Conservation (phyloP, 2,113 vertebrate genomes). For the Grallaria varia region DNA sequence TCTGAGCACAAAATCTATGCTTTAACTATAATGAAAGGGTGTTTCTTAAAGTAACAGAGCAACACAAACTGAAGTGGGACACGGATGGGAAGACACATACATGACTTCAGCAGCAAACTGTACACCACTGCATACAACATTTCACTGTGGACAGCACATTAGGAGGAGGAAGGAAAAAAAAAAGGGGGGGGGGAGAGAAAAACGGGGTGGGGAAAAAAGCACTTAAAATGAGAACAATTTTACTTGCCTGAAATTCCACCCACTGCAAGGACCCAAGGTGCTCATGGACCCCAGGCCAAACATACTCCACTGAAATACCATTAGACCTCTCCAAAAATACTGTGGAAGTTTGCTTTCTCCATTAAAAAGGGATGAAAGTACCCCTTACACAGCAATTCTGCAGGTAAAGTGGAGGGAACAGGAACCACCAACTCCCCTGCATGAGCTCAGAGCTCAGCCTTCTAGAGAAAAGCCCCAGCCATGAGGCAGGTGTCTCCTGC, state of each 20-base stretch:
- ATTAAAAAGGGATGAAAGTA: accelerated
- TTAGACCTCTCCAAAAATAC: not conserved
- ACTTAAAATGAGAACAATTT: not conserved
- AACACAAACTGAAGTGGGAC: not conserved
- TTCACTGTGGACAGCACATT: not conserved
- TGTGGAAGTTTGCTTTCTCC: not conserved
- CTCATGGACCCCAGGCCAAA: not conserved
- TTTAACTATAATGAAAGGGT: not conserved
- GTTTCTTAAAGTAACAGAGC: not conserved
- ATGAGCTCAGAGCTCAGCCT: accelerated
- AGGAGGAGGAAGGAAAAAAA: not conserved
- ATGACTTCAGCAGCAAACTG: not conserved
- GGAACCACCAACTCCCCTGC: not conserved
- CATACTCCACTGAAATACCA: not conserved
- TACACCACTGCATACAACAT: not conserved
- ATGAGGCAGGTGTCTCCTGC: not conserved
- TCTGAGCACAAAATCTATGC: not conserved
- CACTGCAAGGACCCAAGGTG: not conserved
- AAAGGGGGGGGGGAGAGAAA: accelerated
- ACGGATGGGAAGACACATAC: accelerated
- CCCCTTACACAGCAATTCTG: not conserved
- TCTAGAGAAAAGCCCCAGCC: not conserved
- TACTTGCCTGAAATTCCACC: not conserved
- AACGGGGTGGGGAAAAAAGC: accelerated
- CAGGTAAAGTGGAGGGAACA: not conserved